Base-by-base conservation (phyloP, 2,888 invertebrate genomes). In the Clistopyga incitator region DNA sequence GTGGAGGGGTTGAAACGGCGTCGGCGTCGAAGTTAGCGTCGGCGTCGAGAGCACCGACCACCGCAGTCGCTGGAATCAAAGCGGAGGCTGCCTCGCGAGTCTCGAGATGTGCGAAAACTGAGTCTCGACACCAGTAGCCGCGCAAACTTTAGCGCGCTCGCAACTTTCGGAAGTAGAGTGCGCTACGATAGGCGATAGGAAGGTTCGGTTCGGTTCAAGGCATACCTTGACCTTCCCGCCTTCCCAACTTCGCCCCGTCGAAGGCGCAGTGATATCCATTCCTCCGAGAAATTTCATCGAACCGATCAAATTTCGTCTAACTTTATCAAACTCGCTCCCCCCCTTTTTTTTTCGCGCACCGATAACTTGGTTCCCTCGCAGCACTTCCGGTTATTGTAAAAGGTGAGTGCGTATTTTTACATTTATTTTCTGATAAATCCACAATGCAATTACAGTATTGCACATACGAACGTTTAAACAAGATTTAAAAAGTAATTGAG, bases 131-230 rank as follows among this genome's bases (percentile, higher is more conserved):
- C n/a, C 88, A 89, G 88, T 89, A 81, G 79, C 72, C 85, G 86
- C 88, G 89, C 84, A 85, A 75, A 81, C 84, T 68, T 75, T 75
- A 71, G 81, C 78, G 85, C 84, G 88, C 72, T 82, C 83, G 75
- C 75, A 81, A 54, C 45, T 65, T 38, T 20, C 47, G n/a, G 34
- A 47, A 70, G 13, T 47, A 52, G 18, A 47, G 56, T 68, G 59
- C 6, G 34, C 29, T 81, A 18, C 13, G 4, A 13, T 42, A 65
- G 47, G 54, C 6, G 20, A 65, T 72, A 38, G 38, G 8, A 10
- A 50, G 3, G 64, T 77, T 38, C 23, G 25, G 10, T 25, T 56
- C 54, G 25, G n/a, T n/a, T 56, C 54, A n/a, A n/a, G n/a, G 29
- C n/a, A 29, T 29, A 29, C n/a, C 13, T 29, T 15, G 15, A 59